phyloP scores from a whole-genome alignment of 2,888 invertebrate genomes.

The Criorhina ranunculi region DNA sequence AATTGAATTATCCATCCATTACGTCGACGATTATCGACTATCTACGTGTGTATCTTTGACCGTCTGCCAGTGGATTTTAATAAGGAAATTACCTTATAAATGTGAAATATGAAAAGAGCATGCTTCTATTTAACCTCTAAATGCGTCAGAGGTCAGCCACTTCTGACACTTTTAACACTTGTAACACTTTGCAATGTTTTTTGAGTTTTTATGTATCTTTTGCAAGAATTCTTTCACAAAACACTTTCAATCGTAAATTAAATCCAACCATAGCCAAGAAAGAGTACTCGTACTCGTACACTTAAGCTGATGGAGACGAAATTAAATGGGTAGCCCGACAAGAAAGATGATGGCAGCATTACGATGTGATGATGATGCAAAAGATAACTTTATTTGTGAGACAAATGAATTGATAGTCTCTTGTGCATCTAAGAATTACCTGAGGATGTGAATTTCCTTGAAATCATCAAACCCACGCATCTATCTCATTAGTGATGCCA shows the following conservation, averaged over 20 bases:
- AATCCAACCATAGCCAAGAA: conserved; percentile 23
- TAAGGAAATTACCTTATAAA: conserved; percentile 50
- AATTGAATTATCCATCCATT: conserved; percentile 72
- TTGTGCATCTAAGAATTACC: conserved; percentile 6
- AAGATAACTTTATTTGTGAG: conserved; percentile 60
- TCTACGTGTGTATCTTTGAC: conserved; percentile 39
- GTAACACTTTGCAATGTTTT: conserved; percentile 11
- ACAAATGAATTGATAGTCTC: conserved; percentile 41
- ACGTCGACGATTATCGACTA: conserved; percentile 38
- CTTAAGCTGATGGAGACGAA: conserved; percentile 32
- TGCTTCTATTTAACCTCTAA: conserved; percentile 59
- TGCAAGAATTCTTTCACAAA: conserved; percentile 42
- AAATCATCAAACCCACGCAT: conserved; percentile 52
- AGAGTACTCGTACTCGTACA: no score
- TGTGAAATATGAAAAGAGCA: conserved; percentile 27
- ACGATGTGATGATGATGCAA: conserved; percentile 53
- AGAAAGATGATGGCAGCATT: conserved; percentile 39
- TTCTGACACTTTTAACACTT: conserved; percentile 54
- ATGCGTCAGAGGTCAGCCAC: conserved; percentile 63
- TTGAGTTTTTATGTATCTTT: conserved; percentile 17
- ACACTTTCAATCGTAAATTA: conserved; percentile 51
- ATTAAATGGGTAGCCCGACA: conserved; percentile 33
- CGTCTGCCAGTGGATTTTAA: conserved; percentile 61
- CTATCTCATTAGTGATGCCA: conserved; percentile 60
- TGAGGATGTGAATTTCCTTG: conserved; percentile 14